Evolutionary conservation across 2,888 invertebrate species (phyloP), one percentile per base, ranked within the genome.

Genomic region (Hyposoter didymator): DNA sequence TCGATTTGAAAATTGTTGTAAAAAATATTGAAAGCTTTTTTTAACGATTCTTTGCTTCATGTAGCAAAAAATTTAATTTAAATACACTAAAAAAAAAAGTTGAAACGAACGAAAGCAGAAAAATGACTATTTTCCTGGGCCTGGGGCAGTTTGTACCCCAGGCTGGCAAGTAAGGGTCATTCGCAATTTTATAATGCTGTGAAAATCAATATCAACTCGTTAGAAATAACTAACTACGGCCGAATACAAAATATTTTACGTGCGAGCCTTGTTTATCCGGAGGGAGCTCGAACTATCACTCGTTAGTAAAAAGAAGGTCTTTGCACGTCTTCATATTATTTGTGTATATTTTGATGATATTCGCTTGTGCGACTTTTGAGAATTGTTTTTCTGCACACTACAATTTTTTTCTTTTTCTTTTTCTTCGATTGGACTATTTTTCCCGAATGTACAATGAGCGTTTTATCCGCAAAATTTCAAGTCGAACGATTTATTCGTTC

Each of bases 231-330:
- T 84, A 76, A 67, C 80, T 82, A 82, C 28, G 84, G 72, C 28
- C 82, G 64, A 82, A 78, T 85, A 82, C 75, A 85, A 85, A 85
- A 85, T 82, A 85, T 78, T 8, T 78, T 82, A 78, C 84, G 55
- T 10, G 78, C 75, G 81, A 84, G 62, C 43, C 22, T 59, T 62
- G 22, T 35, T 69, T 69, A 59, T 69, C 5, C 69, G 52, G 69
- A 67, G 19, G 28, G 45, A 55, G 8, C 69, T 76, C 70, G 49
- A 22, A 70, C 22, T 80, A 84, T 80, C 70, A 59, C 62, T 70
- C 80, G 52, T 55, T 67, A 49, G 79, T 75, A 47, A 79, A 75
- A 75, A 47, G 39, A 39, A 39, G 55, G 49, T 55, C 22, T 49
- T 49, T 28, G 12, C 8, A 47, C 17, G 47, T 49, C 1, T 28